Evolutionary conservation across 2,113 vertebrate species (phyloP).

Genomic region (Chaenogobius annularis): DNA sequence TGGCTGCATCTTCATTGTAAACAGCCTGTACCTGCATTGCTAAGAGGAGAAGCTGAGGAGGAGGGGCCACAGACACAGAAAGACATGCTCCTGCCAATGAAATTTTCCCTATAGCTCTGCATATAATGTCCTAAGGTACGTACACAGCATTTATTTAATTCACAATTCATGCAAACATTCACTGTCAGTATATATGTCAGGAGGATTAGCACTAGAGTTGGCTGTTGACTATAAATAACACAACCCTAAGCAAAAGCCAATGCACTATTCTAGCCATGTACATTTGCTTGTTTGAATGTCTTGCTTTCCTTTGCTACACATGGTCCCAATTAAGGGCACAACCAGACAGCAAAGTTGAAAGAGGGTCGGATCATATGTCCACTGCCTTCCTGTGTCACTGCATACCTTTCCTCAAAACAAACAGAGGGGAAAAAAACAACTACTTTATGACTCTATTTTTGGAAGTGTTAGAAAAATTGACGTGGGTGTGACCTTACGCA

Average conservation of each 20-base stretch:
- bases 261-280: conserved; percentile 15
- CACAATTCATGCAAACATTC: conserved; percentile 21
- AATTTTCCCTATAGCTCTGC: conserved; percentile 44
- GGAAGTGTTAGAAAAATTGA: conserved; percentile 31
- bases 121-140: conserved; percentile 67
- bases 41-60: conserved; percentile 56
- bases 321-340: conserved; percentile 72
- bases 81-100: conserved; percentile 62
- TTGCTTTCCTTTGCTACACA: conserved; percentile 62
- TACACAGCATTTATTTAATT: conserved; percentile 51
- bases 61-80: conserved; percentile 57
- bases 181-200: conserved; percentile 23
- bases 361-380: conserved; percentile 60
- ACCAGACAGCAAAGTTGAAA: conserved; percentile 54
- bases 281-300: conserved; percentile 13
- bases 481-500: conserved; percentile 7
- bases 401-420: conserved; percentile 35
- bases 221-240: conserved; percentile 48
- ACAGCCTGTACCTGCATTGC: conserved; percentile 66
- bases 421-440: conserved; percentile 2
- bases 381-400: conserved; percentile 44
- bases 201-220: conserved; percentile 53
- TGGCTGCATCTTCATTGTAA: conserved; percentile 62
- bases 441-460: conserved; percentile 39
- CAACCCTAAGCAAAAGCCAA: conserved; percentile 18